Base-by-base conservation (phyloP, 64 coral and sea anemone genomes). In the Porites australiensis region DNA sequence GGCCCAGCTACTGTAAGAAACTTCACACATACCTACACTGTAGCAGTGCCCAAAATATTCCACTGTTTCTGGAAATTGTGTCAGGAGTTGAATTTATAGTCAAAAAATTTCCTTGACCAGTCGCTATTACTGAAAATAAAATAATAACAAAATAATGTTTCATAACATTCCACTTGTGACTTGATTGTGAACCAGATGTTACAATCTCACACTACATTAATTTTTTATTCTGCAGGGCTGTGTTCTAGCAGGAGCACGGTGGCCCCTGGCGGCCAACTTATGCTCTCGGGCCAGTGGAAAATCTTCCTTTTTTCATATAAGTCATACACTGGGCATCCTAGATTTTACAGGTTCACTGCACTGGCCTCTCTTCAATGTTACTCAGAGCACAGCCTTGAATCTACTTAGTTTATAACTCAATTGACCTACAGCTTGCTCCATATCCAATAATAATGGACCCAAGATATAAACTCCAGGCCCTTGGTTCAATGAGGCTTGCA, bases 51-150 rank as follows among this genome's bases (percentile, higher is more conserved):
- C 98, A 99, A 63, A 99, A 99, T 53, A 99, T 96, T 13, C 98
- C 98, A 92, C 98, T 99, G 74, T 99, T 99, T 88, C 98, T 92
- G 67, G 94, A 88, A 85, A 99, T 99, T 83, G 98, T 99, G 50
- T 96, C 98, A 72, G 69, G 74, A 66, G 65, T 92, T 66, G 98
- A 99, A 79, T 99, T 99, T 19, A 99, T 90, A 45, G 98, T 96
- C 44, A 99, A 70, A 79, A 93, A 96, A 43, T 90, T 99, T 8
- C 98, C 98, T 84, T 99, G 98, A n/a, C 91, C 98, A 78, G 98
- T 99, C 98, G 94, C 96, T 52, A 99, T 99, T 4, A 99, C 98
- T 99, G 57, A 55, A 50, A 82, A 48, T 83, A 47, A 72, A 70
- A 86, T 13, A 64, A 12, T 13, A 4, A 37, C 0, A 14, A 27